These are phyloP conservation scores for Tokudaia tokunoshimensis DNA, from an alignment of 2,797 vertebrate species.

Conservation along the genomic window DNA sequence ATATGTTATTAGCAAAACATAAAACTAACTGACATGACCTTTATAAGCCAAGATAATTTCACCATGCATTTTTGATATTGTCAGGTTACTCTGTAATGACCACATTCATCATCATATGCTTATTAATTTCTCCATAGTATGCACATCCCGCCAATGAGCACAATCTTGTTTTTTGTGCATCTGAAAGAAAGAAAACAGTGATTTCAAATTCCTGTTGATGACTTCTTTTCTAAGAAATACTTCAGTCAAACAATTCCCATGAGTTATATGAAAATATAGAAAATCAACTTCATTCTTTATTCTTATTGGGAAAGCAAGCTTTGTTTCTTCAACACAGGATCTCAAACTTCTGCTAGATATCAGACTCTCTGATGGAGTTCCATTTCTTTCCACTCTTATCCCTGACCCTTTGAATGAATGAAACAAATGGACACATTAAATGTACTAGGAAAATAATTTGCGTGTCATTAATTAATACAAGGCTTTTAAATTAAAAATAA, in stretches of 20 bases:
- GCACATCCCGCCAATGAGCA: not conserved
- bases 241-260: conserved; percentile 13
- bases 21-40: not conserved
- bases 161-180: not conserved
- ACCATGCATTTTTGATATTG: not conserved
- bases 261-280: conserved; percentile 39
- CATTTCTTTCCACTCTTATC: not conserved
- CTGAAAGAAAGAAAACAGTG: not conserved
- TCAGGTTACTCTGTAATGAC: conserved; percentile 27
- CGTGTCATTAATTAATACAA: not conserved
- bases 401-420: not conserved
- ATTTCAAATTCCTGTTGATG: not conserved
- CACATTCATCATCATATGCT: not conserved
- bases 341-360: not conserved
- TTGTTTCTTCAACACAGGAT: not conserved
- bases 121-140: conserved; percentile 9
- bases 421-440: not conserved
- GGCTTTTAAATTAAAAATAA: not conserved
- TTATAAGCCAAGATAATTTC: not conserved
- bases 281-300: conserved; percentile 40
- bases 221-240: conserved; percentile 28
- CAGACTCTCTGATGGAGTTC: not conserved
- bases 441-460: not conserved
- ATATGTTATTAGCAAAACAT: not conserved
- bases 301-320: not conserved